Percentiles rank a stretch among this genome's conserved stretches.
phyloP scores from a whole-genome alignment of 2,113 vertebrate species.

The Xenopus laevis region DNA sequence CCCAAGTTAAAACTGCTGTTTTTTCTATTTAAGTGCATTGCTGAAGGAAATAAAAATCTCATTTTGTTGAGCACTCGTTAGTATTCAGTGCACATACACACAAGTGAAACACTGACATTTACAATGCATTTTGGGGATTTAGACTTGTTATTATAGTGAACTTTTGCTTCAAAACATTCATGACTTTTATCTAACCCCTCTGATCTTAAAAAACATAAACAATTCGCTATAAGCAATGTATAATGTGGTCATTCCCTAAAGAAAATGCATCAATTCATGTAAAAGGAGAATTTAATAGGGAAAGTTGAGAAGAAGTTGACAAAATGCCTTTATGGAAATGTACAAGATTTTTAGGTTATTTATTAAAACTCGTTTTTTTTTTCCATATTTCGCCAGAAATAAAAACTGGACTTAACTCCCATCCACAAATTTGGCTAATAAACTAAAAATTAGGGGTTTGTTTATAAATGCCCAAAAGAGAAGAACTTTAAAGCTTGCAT shows the following conservation, averaged over 20 bases:
- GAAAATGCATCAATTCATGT: background rate
- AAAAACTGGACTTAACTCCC: no score
- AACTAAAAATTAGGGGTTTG: no score
- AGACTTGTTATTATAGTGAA: slow-evolving; percentile 13
- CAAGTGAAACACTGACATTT: background rate
- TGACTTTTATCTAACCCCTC: background rate
- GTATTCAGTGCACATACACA: slow-evolving; percentile 14
- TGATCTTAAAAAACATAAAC: background rate
- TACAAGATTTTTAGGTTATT: no score
- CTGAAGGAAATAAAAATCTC: background rate
- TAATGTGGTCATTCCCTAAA: background rate
- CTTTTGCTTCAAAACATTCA: slow-evolving; percentile 14
- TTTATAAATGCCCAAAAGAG: no score
- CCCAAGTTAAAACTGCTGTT: slow-evolving; percentile 14
- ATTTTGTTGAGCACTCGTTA: slow-evolving; percentile 13
- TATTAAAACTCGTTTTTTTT: no score
- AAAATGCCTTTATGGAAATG: no score
- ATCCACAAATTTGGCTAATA: no score
- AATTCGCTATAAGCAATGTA: no score
- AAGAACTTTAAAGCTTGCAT: no score
- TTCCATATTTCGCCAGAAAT: no score
- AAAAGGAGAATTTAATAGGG: background rate
- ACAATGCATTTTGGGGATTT: slow-evolving; percentile 12
- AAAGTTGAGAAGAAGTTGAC: background rate
- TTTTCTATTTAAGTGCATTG: slow-evolving; percentile 3